Base-by-base conservation (phyloP, 2,113 vertebrate species). In the Callocephalon fimbriatum region DNA sequence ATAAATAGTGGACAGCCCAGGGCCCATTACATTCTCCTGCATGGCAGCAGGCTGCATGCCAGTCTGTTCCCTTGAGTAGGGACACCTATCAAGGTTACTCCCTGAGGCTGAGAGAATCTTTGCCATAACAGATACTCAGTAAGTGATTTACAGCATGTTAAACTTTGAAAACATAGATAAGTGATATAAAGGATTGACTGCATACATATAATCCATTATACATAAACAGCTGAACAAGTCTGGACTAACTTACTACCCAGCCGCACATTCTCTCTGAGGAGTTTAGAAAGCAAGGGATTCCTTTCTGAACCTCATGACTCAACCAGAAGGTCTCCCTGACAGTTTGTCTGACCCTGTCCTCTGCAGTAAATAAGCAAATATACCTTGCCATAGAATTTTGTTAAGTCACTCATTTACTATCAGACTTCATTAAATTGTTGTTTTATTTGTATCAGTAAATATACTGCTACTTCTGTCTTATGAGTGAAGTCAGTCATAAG, bases 41-140 rank as follows among this genome's bases (percentile, higher is more conserved):
- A 50, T 0, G 3, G 32, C 18, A 23, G 14, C 0, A 0, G 5
- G 37, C 4, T 14, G 32, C 18, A 51, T 15, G 15, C 15, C 62
- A 53, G 37, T 27, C n/a, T 72, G 15, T 25, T 50, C 27, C 15
- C 37, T n/a, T n/a, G 44, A 45, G 7, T 11, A n/a, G 37, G 19
- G 23, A 44, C 12, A 25, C 4, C 26, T 29, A 10, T 42, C 15
- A 61, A 26, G 9, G 21, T 32, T 32, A 42, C 18, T 74, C 26
- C 0, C 0, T 4, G 8, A 81, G 26, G 7, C 13, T 75, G 26
- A 62, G 23, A 59, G 26, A 50, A 32, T 75, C 53, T 26, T 54
- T 62, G 19, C 17, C 15, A 14, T 25, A 32, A 20, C 15, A 68
- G 40, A 74, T 54, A 19, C 53, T 22, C 31, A 48, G 6, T 32